Conservation (phyloP, 2,797 vertebrate genomes). For the Myoxocephalus aenaeus region DNA sequence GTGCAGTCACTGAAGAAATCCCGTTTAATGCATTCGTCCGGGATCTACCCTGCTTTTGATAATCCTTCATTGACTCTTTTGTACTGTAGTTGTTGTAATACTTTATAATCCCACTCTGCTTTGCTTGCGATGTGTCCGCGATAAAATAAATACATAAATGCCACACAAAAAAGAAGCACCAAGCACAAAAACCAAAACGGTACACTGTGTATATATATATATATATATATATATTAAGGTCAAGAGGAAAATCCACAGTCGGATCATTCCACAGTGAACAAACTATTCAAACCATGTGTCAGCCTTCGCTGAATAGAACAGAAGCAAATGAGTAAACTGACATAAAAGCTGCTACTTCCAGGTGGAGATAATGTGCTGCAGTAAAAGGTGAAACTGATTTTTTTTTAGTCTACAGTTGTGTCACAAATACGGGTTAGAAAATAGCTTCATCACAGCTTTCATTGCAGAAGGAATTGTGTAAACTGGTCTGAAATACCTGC, state of each 20-base stretch:
- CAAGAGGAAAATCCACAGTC: background rate
- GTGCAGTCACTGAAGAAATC: constrained; percentile 54
- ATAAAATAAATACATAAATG: constrained; percentile 26
- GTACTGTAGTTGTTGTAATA: constrained; percentile 52
- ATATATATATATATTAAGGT: constrained; percentile 31
- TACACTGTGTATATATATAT: constrained; percentile 13
- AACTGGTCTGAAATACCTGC: constrained; percentile 37
- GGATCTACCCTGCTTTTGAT: constrained; percentile 48
- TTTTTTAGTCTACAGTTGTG: constrained; percentile 26
- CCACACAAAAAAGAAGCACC: background rate
- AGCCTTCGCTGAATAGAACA: constrained; percentile 26
- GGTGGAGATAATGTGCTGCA: constrained; percentile 1
- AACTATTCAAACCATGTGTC: constrained; percentile 23
- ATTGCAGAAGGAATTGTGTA: constrained; percentile 33
- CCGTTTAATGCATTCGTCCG: constrained; percentile 37
- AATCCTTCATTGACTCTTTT: constrained; percentile 59
- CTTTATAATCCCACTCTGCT: constrained; percentile 53
- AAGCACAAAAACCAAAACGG: constrained; percentile 8
- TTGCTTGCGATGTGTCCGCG: constrained; percentile 44
- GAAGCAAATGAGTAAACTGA: constrained; percentile 17
- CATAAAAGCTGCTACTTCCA: constrained; percentile 20
- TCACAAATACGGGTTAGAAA: constrained; percentile 33
- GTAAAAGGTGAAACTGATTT: constrained; percentile 32
- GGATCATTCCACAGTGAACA: constrained; percentile 31
- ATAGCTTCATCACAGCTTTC: constrained; percentile 27